Evolutionary conservation across 2,888 invertebrate species (phyloP).

Genomic region (Trissolcus japonicus): DNA sequence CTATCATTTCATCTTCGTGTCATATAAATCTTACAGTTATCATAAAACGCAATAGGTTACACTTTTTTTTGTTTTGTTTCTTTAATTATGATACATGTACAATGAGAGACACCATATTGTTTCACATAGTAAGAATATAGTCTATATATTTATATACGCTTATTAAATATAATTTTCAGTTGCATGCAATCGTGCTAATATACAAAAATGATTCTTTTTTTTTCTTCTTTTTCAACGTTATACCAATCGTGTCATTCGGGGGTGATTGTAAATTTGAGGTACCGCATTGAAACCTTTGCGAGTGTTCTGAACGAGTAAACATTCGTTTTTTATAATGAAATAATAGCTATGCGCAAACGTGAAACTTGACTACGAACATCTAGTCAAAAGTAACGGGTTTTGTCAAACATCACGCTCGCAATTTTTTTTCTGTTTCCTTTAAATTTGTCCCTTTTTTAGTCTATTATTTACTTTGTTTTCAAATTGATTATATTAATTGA

Average conservation of each 20-base stretch:
- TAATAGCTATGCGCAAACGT: conserved; percentile 25
- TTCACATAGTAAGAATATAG: conserved; percentile 72
- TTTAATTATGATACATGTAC: conserved; percentile 70
- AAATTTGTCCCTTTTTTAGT: neutral
- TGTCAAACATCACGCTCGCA: conserved; percentile 14
- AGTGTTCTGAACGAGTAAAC: conserved; percentile 17
- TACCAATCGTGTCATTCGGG: conserved; percentile 33
- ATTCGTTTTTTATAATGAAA: conserved; percentile 32
- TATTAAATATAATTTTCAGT: conserved; percentile 67
- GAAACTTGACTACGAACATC: conserved; percentile 20
- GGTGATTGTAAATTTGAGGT: conserved; percentile 37
- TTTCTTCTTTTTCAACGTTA: conserved; percentile 33
- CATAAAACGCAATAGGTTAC: conserved; percentile 67
- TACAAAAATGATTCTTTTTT: conserved; percentile 44
- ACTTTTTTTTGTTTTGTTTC: conserved; percentile 27
- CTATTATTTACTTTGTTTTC: neutral
- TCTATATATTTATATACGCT: conserved; percentile 26
- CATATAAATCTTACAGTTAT: conserved; percentile 63
- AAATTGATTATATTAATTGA: conserved; percentile 9
- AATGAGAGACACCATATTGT: conserved; percentile 71
- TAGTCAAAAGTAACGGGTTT: conserved; percentile 7
- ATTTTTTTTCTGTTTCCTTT: neutral
- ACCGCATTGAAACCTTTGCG: conserved; percentile 25
- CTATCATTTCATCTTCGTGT: conserved; percentile 53
- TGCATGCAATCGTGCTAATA: conserved; percentile 63